phyloP scores from a whole-genome alignment of 2,888 invertebrate species.

The Camptogramma bilineatum region DNA sequence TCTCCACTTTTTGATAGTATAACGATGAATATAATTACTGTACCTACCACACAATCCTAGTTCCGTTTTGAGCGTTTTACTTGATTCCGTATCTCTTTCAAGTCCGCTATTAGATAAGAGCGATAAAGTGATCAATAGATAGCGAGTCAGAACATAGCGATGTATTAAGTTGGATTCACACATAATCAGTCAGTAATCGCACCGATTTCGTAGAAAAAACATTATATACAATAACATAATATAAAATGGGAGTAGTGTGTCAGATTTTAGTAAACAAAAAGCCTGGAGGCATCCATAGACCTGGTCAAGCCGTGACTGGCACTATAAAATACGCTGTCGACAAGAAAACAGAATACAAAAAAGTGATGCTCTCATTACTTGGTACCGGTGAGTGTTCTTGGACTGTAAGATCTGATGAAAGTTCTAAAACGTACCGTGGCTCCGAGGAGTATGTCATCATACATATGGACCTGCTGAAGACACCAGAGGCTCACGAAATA shows the following conservation, averaged over 20 bases:
- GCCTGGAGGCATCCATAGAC: slow-evolving; percentile 37
- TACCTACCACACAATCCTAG: no score
- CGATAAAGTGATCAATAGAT: no score
- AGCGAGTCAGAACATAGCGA: no score
- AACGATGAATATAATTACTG: no score
- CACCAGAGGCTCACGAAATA: neutral
- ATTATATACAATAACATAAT: no score
- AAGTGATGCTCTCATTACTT: slow-evolving; percentile 40
- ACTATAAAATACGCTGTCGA: slow-evolving; percentile 44
- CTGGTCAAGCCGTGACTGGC: slow-evolving; percentile 45
- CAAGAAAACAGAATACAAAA: slow-evolving; percentile 39
- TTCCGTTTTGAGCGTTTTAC: no score
- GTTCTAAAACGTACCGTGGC: slow-evolving; percentile 26
- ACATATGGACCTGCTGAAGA: slow-evolving; percentile 14
- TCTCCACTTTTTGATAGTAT: no score
- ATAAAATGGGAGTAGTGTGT: slow-evolving; percentile 39
- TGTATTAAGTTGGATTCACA: no score
- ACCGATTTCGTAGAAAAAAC: no score
- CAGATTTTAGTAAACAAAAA: slow-evolving; percentile 44
- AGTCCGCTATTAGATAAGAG: no score
- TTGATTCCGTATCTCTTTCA: neutral
- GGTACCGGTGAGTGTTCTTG: slow-evolving; percentile 36
- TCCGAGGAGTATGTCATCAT: slow-evolving; percentile 21
- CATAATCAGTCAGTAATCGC: no score
- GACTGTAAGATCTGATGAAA: neutral